Conservation (phyloP, 2,113 vertebrate species). For the Mirza zaza region DNA sequence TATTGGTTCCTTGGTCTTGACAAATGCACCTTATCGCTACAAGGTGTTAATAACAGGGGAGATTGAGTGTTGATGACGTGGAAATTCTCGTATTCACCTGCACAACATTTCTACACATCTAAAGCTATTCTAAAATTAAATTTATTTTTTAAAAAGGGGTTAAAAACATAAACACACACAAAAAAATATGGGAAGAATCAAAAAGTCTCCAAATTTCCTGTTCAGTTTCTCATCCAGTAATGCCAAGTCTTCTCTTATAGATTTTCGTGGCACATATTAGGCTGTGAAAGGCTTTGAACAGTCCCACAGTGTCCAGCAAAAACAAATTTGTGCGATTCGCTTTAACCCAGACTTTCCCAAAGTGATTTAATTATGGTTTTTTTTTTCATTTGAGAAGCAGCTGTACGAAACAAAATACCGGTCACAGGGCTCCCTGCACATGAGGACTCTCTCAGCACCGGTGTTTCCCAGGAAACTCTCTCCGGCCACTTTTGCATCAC, state of each 20-base stretch:
- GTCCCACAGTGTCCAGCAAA: neutral
- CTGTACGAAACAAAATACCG: neutral
- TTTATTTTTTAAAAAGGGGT: neutral
- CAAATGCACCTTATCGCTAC: neutral
- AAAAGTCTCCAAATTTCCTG: neutral
- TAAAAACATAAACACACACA: neutral
- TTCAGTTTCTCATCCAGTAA: neutral
- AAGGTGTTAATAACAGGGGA: neutral
- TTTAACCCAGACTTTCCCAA: neutral
- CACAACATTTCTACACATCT: neutral
- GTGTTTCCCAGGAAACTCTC: neutral
- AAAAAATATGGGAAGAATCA: neutral
- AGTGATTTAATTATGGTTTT: neutral
- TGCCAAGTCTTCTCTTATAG: neutral
- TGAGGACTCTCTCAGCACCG: neutral
- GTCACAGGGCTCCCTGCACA: neutral
- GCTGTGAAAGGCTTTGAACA: neutral
- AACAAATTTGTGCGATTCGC: neutral
- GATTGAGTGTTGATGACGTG: neutral
- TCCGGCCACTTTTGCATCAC: rapidly evolving
- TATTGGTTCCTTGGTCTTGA: neutral
- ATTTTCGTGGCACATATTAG: neutral
- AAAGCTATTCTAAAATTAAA: neutral
- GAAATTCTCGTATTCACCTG: neutral
- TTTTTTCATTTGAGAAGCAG: neutral